phyloP scores from a whole-genome alignment of 2,888 invertebrate species.

The Microctonus aethiopoides region DNA sequence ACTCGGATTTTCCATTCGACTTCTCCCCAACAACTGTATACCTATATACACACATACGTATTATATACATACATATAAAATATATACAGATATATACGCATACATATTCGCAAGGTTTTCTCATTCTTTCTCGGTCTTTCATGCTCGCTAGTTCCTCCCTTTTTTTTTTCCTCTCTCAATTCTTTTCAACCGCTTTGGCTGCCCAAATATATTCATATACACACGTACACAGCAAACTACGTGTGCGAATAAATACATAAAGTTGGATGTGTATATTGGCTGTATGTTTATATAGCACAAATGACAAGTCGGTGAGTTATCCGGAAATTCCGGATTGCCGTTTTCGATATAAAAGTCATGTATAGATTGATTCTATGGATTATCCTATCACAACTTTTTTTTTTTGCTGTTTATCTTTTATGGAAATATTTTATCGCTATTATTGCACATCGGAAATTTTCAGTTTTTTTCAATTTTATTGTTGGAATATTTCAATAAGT shows the following conservation, averaged over 20 bases:
- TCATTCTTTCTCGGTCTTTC: conserved; percentile 2
- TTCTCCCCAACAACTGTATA: conserved; percentile 25
- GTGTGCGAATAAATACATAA: neutral
- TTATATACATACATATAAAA: conserved; percentile 10
- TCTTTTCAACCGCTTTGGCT: neutral
- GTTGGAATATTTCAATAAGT: no score
- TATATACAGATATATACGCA: neutral
- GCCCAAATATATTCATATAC: conserved; percentile 7
- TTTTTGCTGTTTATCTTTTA: neutral
- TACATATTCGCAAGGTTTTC: neutral
- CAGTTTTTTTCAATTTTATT: neutral
- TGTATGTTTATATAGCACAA: neutral
- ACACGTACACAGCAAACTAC: neutral
- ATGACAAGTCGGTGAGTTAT: neutral
- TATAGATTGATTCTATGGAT: neutral
- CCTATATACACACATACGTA: conserved; percentile 3
- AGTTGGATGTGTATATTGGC: neutral
- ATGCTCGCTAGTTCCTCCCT: neutral
- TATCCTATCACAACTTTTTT: conserved; percentile 4
- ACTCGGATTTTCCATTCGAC: conserved; percentile 45
- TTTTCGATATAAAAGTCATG: conserved; percentile 7
- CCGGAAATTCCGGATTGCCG: conserved; percentile 4
- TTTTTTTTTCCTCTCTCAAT: neutral
- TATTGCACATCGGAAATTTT: neutral
- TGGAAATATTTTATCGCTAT: neutral